These are phyloP conservation scores for Sisyra nigra DNA, from an alignment of 2,888 invertebrate genomes.

Conservation along the genomic window DNA sequence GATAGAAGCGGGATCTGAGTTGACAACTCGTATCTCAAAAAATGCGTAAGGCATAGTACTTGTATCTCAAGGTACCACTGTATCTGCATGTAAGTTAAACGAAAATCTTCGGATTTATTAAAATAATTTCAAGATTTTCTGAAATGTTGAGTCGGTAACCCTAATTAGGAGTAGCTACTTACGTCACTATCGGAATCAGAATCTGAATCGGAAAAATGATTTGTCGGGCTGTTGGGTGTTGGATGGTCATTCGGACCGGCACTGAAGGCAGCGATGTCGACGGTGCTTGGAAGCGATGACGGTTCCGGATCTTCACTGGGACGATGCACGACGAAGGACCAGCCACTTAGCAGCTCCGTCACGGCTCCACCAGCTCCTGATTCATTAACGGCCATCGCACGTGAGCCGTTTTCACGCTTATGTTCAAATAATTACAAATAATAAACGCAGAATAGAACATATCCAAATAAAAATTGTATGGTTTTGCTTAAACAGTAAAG, in stretches of 20 bases:
- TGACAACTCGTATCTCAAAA: too few relatives aligned
- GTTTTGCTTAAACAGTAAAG: too few relatives aligned
- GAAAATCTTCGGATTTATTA: too few relatives aligned
- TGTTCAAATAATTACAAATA: too few relatives aligned
- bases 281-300: conserved; percentile 44
- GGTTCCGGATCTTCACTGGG: conserved; percentile 43
- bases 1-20: too few relatives aligned
- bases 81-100: too few relatives aligned
- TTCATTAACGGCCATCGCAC: conserved; percentile 26
- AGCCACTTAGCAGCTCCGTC: conserved; percentile 28
- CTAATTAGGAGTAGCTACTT: conserved; percentile 14
- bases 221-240: conserved; percentile 14
- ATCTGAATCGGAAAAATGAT: conserved; percentile 37
- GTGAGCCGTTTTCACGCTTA: background rate
- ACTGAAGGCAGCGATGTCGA: conserved; percentile 49
- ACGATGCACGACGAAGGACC: conserved; percentile 39
- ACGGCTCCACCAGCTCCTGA: conserved; percentile 18
- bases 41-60: too few relatives aligned
- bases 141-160: too few relatives aligned
- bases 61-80: too few relatives aligned
- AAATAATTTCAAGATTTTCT: too few relatives aligned
- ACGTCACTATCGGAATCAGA: conserved; percentile 38
- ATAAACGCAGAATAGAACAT: too few relatives aligned
- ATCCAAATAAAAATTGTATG: too few relatives aligned
- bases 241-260: conserved; percentile 24